Base-by-base conservation (phyloP, 2,797 vertebrate species). In the Rhincodon typus region DNA sequence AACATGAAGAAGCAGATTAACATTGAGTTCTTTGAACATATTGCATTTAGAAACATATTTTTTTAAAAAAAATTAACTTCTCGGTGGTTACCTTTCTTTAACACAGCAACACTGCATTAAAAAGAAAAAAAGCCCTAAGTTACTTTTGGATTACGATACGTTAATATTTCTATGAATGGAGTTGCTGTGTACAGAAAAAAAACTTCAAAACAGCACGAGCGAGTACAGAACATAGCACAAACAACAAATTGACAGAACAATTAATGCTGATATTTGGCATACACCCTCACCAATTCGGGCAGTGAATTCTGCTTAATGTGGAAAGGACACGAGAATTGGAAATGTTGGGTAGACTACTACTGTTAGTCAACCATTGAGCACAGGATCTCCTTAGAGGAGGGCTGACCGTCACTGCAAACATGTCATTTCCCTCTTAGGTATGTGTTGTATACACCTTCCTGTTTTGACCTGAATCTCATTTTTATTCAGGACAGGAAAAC, bases 301-400 rank as follows among this genome's bases (percentile, higher is more conserved):
- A 66, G 15, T 90, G 57, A 90, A 62, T 12, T n/a, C 57, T 90
- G 87, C 87, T 90, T 34, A 90, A 62, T n/a, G 53, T 57, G 15
- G 27, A 57, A 88, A 57, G 46, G 86, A 27, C 86, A 57, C 10
- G 25, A 57, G 27, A 88, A 30, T 57, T 88, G 46, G 21, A 46
- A 84, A 84, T 0, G 4, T 66, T 15, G 8, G 23, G 67, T 72
- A 70, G 67, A 72, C 21, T 94, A 94, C 66, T 94, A 94, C 67
- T 70, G 93, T 70, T 69, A 69, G 66, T 94, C 66, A 94, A 72
- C 17, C 93, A 69, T 30, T 94, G 10, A 46, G 93, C 93, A 94
- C 21, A 72, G 38, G 38, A 13, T 69, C 62, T 2, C 67, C 23
- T 66, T 72, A 6, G 10, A 90, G 87, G 15, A 34, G 30, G 34